Base-by-base conservation (phyloP, 2,113 vertebrate genomes). In the Prinia subflava region DNA sequence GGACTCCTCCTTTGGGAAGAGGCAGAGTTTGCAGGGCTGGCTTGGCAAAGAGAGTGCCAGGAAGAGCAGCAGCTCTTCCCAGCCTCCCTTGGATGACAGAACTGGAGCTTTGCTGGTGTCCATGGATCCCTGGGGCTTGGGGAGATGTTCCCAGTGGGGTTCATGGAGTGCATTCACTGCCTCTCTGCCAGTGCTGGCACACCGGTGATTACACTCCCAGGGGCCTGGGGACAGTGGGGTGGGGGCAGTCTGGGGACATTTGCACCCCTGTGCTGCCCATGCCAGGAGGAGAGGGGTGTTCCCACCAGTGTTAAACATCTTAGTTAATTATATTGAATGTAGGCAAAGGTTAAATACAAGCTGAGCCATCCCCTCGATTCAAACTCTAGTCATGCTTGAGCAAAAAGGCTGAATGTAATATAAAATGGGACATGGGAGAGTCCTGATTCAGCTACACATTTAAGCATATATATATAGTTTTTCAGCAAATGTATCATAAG, bases 201-300 rank as follows among this genome's bases (percentile, higher is more conserved):
- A 42, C 2, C 24, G 25, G 3, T 0, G 1, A 4, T 59, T 41
- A 18, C 8, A 14, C 14, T 16, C 4, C 11, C 13, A 67, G 28
- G 8, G 8, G 5, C 22, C 47, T 88, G 42, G 68, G 60, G 33
- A 44, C 15, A 22, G 11, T 13, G 33, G 8, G 14, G 7, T 25
- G 5, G 21, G 15, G 16, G 1, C 11, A 5, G 4, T 15, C 33
- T 55, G 22, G 24, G 21, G 24, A 76, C 12, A 33, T 59, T 27
- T 80, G 33, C 44, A 53, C 2, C 25, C 13, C 18, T 44, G 2
- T 31, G 13, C 74, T 84, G 52, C 30, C 63, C 18, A 15, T 13
- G 23, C n/a, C 60, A 71, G 71, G 30, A 77, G 11, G 14, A 84
- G 13, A 4, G 21, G 68, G 27, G 14, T 10, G 33, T 35, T 81